These are phyloP conservation scores for Onychomys arenicola DNA, from an alignment of 2,797 vertebrate species.

Conservation along the genomic window DNA sequence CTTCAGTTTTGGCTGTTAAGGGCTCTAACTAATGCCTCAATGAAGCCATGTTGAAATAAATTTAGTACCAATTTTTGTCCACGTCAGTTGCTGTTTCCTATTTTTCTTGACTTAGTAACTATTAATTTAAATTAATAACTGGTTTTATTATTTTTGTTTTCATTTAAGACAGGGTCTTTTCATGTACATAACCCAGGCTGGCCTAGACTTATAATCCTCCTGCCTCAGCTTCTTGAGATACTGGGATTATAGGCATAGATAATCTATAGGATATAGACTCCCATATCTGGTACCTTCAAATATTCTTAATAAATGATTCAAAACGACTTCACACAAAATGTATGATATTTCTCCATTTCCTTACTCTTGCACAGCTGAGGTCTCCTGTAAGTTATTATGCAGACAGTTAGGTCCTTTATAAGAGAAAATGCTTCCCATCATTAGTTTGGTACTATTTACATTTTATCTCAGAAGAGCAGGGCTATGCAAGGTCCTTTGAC, in stretches of 20 bases:
- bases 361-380: not conserved
- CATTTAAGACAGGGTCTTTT: not conserved
- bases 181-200: not conserved
- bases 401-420: not conserved
- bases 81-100: not conserved
- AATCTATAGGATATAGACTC: not conserved
- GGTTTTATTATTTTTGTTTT: not conserved
- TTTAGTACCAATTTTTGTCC: not conserved
- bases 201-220: not conserved
- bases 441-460: conserved; percentile 1
- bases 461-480: conserved; percentile 33
- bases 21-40: not conserved
- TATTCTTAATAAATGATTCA: conserved; percentile 22
- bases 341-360: not conserved
- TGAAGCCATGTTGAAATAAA: not conserved
- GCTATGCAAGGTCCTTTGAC: not conserved
- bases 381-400: not conserved
- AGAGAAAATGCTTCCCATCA: not conserved
- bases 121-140: conserved; percentile 7
- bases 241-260: not conserved
- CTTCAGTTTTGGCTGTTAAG: not conserved
- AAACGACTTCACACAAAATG: not conserved
- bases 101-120: conserved; percentile 27
- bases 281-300: not conserved
- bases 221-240: not conserved